These are phyloP conservation scores for Rhingia rostrata DNA, from an alignment of 2,888 invertebrate genomes.

Conservation along the genomic window DNA sequence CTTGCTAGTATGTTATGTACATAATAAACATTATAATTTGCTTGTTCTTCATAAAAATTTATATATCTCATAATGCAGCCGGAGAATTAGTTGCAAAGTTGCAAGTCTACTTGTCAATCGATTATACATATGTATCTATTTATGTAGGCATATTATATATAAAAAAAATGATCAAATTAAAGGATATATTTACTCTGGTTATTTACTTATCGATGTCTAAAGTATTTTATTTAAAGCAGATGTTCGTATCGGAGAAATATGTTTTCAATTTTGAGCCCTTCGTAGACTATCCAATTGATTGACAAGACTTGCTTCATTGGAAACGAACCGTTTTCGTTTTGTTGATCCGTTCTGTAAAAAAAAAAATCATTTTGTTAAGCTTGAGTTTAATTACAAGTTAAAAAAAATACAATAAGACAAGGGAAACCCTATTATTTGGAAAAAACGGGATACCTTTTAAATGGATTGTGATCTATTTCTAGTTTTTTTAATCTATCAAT, in stretches of 20 bases:
- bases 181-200: conserved; percentile 61
- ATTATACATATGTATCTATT: conserved; percentile 46
- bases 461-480: too few relatives aligned
- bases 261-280: conserved; percentile 48
- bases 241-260: conserved; percentile 10
- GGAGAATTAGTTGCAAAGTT: conserved; percentile 42
- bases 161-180: conserved; percentile 23
- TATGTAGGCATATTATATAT: conserved; percentile 40
- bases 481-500: too few relatives aligned
- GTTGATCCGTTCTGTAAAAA: conserved; percentile 58
- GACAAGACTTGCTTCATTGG: conserved; percentile 43
- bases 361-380: not conserved
- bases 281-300: conserved; percentile 53
- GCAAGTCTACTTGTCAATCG: conserved; percentile 44
- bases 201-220: conserved; percentile 72
- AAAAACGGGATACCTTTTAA: too few relatives aligned
- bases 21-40: conserved; percentile 8
- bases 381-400: too few relatives aligned
- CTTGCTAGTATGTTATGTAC: conserved; percentile 41
- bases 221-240: conserved; percentile 25
- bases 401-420: too few relatives aligned
- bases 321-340: conserved; percentile 45
- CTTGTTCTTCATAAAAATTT: conserved; percentile 20
- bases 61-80: conserved; percentile 35
- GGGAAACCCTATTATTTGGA: too few relatives aligned